phyloP scores from a whole-genome alignment of 37 sponge, comb jelly and placozoan species.

The Beroe ovata region DNA sequence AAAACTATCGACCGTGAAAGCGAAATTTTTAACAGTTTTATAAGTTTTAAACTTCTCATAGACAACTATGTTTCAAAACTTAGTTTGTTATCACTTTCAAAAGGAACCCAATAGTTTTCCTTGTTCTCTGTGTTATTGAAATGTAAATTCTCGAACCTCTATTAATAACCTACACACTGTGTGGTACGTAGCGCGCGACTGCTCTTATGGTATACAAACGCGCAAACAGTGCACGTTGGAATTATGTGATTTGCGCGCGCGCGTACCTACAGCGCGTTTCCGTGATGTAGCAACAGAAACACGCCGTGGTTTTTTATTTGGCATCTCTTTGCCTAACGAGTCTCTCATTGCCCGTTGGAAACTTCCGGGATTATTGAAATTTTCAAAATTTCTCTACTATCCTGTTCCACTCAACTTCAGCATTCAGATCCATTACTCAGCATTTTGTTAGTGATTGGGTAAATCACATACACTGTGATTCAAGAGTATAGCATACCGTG shows the following conservation, averaged over 20 bases:
- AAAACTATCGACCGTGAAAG: conserved; percentile 22
- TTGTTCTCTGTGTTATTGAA: background rate
- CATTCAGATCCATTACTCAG: no score
- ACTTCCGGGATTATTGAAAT: no score
- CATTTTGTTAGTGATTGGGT: no score
- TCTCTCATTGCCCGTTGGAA: no score
- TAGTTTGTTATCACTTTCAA: conserved; percentile 50
- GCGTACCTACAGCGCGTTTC: background rate
- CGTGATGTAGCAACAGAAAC: no score
- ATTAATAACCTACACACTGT: conserved; percentile 25
- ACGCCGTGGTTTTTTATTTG: no score
- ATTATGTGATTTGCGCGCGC: background rate
- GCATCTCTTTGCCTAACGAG: no score
- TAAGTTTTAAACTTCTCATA: conserved; percentile 66
- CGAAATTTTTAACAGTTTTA: conserved; percentile 50
- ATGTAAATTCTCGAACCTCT: background rate
- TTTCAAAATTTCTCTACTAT: no score
- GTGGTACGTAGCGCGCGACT: background rate
- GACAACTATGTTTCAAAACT: conserved; percentile 59
- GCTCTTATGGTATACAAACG: background rate
- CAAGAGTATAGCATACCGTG: no score
- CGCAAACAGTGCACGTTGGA: background rate
- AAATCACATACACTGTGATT: no score
- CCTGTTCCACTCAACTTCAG: no score
- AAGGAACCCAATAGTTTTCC: background rate